These are phyloP conservation scores for Melitaea cinxia DNA, from an alignment of 1,140 invertebrate species.

Conservation along the genomic window DNA sequence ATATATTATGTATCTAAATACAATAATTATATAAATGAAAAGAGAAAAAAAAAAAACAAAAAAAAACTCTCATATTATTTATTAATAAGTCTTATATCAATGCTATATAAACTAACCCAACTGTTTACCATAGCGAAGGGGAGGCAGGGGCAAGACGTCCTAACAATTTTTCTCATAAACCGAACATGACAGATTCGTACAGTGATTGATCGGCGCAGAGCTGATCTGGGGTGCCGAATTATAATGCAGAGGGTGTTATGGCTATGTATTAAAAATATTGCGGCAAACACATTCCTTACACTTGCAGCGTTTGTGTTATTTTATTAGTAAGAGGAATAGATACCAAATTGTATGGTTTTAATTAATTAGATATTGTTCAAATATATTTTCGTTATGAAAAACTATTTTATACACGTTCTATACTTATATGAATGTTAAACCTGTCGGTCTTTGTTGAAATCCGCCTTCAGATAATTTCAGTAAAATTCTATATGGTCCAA, in stretches of 20 bases:
- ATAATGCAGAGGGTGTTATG: conserved; percentile 73
- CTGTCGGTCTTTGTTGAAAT: too few species aligned
- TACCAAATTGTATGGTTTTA: neutral
- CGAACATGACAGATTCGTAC: conserved; percentile 82
- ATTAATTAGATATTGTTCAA: neutral
- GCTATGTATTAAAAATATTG: conserved; percentile 36
- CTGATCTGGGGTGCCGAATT: conserved; percentile 79
- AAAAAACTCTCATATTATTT: conserved; percentile 32
- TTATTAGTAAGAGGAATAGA: neutral
- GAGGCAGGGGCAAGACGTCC: conserved; percentile 60
- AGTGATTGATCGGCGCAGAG: conserved; percentile 78
- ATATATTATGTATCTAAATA: too few species aligned
- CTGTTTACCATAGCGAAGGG: conserved; percentile 58
- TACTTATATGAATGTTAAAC: too few species aligned
- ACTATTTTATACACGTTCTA: too few species aligned
- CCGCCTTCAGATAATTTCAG: too few species aligned
- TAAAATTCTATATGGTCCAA: too few species aligned
- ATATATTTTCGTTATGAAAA: too few species aligned
- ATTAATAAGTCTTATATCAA: conserved; percentile 50
- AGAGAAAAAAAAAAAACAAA: conserved; percentile 1
- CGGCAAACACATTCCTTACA: conserved; percentile 15
- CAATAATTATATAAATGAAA: neutral
- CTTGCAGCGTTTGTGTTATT: neutral
- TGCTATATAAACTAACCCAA: conserved; percentile 56
- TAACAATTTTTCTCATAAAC: conserved; percentile 83